Base-by-base conservation (phyloP, 2,888 invertebrate species). In the Acronicta leporina region DNA sequence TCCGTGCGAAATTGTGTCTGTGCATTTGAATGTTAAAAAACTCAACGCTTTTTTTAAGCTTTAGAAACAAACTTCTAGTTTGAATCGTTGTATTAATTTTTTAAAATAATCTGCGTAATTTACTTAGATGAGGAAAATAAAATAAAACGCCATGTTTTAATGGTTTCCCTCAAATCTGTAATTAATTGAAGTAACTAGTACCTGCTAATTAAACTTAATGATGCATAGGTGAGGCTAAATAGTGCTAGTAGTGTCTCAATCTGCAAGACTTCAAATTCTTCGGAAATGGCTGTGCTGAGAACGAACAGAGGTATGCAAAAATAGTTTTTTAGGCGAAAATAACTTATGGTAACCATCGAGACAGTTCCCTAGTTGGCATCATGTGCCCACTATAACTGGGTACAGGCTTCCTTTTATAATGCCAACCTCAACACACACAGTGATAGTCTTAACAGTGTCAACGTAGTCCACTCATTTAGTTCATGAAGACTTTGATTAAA, bases 1-100 rank as follows among this genome's bases (percentile, higher is more conserved):
- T 89, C 89, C 92, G 92, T 92, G 93, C 90, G 92, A 92, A 92
- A 79, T 83, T 47, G 51, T 33, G 49, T 15, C 27, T 52, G 50
- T 47, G 61, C 62, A 56, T 64, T 40, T 68, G 10, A 25, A 7
- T 57, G 40, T 51, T 44, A 57, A 53, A 20, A 45, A 52, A 30
- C 8, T 20, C n/a, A 14, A 41, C 46, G 25, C 8, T 15, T 41
- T 43, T 50, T 54, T 54, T 47, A 33, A 0, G 33, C 11, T 11
- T 4, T 5, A 2, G 33, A 33, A 33, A 33, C 9, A 33, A 33
- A 10, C 2, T 2, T 9, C 4, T 9, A 33, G 1, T 33, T n/a
- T n/a, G n/a, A n/a, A n/a, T n/a, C n/a, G n/a, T n/a, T n/a, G n/a
- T n/a, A n/a, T n/a, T n/a, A n/a, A n/a, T n/a, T n/a, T n/a, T n/a